Evolutionary conservation across 2,113 vertebrate genomes (phyloP).

Genomic region (Synodontis membranacea): DNA sequence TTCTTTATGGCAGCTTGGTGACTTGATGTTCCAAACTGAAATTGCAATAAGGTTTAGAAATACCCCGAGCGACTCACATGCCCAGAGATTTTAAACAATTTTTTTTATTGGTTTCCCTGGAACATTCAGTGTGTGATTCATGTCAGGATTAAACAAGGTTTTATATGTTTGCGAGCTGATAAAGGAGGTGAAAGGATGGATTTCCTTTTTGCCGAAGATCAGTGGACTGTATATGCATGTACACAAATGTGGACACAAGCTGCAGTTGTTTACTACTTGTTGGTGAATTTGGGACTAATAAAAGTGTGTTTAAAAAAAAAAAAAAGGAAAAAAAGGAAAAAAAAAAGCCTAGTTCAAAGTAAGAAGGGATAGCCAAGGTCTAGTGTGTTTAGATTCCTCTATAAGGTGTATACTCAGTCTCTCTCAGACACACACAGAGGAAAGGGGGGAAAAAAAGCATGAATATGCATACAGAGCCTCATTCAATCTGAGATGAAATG

Average conservation of each 20-base stretch:
- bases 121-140: neutral
- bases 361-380: neutral
- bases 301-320: constrained; percentile 42
- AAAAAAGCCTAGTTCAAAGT: constrained; percentile 20
- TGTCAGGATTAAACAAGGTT: neutral
- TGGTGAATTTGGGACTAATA: neutral
- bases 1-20: neutral
- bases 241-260: constrained; percentile 2
- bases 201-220: neutral
- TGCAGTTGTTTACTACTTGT: constrained; percentile 32
- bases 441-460: neutral
- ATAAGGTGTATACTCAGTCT: constrained; percentile 26
- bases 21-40: neutral
- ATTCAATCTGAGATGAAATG: neutral
- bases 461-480: neutral
- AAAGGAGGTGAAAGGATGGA: constrained; percentile 14
- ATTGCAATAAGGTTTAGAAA: neutral
- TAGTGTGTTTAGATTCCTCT: constrained; percentile 43
- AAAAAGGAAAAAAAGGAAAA: no score
- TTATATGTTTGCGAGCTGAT: neutral
- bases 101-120: neutral
- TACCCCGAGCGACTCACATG: neutral
- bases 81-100: neutral
- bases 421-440: neutral
- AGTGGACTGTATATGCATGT: neutral